These are phyloP conservation scores for Mus caroli DNA, from an alignment of 2,797 vertebrate genomes.

Conservation along the genomic window DNA sequence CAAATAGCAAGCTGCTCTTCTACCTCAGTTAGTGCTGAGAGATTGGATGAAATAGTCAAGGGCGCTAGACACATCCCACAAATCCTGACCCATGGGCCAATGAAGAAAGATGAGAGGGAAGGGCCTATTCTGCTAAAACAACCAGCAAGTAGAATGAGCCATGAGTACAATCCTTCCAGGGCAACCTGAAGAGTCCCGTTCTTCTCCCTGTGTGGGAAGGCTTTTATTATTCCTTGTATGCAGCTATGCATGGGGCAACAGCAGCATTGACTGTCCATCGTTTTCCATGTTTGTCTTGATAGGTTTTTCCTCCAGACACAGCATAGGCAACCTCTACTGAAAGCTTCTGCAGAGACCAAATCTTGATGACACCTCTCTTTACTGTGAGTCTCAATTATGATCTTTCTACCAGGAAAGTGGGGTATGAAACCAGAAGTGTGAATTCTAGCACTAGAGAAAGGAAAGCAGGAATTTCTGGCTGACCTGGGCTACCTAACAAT, in stretches of 20 bases:
- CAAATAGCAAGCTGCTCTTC: neutral
- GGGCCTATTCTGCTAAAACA: neutral
- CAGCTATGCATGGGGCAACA: neutral
- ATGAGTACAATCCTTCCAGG: too few species aligned
- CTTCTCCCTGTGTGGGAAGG: neutral
- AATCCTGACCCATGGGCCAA: neutral
- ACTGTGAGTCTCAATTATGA: too few species aligned
- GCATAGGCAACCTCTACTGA: neutral
- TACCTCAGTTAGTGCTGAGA: neutral
- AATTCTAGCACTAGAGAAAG: neutral
- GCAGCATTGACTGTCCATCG: neutral
- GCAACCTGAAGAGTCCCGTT: too few species aligned
- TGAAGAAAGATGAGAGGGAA: neutral
- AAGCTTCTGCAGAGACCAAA: neutral
- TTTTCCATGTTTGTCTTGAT: neutral
- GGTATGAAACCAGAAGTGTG: too few species aligned
- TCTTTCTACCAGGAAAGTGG: neutral
- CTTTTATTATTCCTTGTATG: neutral
- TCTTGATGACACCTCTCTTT: neutral
- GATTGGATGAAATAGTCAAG: neutral
- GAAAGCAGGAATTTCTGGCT: neutral
- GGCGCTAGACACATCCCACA: neutral
- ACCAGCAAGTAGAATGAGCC: neutral
- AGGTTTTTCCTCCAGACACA: neutral
- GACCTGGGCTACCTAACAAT: neutral